These are phyloP conservation scores for Aphaenogaster rudis DNA, from an alignment of 1,140 invertebrate genomes.

Conservation along the genomic window DNA sequence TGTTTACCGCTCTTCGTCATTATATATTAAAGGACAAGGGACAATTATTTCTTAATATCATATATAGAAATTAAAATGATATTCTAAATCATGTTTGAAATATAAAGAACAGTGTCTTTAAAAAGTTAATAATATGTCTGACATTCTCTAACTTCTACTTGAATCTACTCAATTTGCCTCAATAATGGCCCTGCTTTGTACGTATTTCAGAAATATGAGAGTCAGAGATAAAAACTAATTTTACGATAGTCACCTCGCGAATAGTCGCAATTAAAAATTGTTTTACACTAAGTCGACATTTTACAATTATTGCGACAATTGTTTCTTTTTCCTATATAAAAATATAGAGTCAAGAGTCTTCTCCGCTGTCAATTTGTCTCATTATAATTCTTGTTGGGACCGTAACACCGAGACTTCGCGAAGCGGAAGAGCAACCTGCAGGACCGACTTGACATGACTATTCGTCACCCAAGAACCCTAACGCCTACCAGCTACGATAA, in stretches of 20 bases:
- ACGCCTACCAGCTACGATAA: constrained; percentile 68
- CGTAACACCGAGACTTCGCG: constrained; percentile 13
- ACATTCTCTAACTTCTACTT: background rate
- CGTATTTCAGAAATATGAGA: background rate
- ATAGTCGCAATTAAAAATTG: background rate
- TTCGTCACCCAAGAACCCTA: constrained; percentile 73
- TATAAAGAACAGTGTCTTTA: background rate
- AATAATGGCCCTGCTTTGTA: background rate
- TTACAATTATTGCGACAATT: background rate
- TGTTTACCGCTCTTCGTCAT: background rate
- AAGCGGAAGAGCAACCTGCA: constrained; percentile 61
- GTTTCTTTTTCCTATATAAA: constrained; percentile 13
- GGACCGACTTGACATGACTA: constrained; percentile 68
- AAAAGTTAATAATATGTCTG: background rate
- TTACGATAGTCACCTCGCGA: background rate
- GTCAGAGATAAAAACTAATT: background rate
- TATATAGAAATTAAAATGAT: background rate
- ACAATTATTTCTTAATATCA: background rate
- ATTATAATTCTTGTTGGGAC: constrained; percentile 17
- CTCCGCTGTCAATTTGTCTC: constrained; percentile 21
- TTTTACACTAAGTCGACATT: background rate
- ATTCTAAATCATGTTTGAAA: background rate
- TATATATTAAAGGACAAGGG: background rate
- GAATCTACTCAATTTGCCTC: background rate
- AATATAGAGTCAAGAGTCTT: background rate